A percentile compares a stretch with the other conserved stretches of the same genome.
Evolutionary conservation across 2,888 invertebrate species (phyloP).

Genomic region (Lepidocyrtoides sp.): DNA sequence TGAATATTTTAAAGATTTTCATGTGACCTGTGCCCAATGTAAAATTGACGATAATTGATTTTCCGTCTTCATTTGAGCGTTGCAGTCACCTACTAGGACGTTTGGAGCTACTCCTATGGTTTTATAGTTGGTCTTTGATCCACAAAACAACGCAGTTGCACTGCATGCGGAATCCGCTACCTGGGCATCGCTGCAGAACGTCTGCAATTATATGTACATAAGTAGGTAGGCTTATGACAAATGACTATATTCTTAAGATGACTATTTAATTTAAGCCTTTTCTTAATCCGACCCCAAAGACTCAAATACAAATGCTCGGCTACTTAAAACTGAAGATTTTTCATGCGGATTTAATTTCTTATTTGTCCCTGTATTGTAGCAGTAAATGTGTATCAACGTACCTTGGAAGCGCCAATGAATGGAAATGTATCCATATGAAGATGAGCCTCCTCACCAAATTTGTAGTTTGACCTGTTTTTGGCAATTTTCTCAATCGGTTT

Average conservation of each 20-base stretch:
- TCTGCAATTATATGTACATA: conserved; percentile 19
- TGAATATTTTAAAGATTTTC: too few relatives aligned
- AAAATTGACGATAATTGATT: conserved; percentile 80
- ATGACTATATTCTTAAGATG: too few relatives aligned
- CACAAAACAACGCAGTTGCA: conserved; percentile 93
- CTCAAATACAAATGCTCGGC: too few relatives aligned
- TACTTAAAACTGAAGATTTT: too few relatives aligned
- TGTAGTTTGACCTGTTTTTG: conserved; percentile 83
- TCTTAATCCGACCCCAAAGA: too few relatives aligned
- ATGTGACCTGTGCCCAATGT: conserved; percentile 85
- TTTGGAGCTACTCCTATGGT: conserved; percentile 92
- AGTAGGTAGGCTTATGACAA: too few relatives aligned
- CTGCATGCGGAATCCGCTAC: conserved; percentile 77
- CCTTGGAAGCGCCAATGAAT: conserved; percentile 75
- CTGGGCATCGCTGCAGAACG: conserved; percentile 70
- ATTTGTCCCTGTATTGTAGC: background rate
- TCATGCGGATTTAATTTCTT: too few relatives aligned
- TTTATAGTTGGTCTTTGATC: conserved; percentile 92
- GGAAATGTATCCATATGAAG: conserved; percentile 81
- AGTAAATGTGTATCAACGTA: too few relatives aligned
- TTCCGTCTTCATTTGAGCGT: conserved; percentile 67
- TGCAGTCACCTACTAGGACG: conserved; percentile 86
- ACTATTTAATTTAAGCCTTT: too few relatives aligned
- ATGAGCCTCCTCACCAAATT: conserved; percentile 86
- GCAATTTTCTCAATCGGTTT: conserved; percentile 63